Percentiles rank a stretch among this genome's conserved stretches.
phyloP scores from a whole-genome alignment of 2,113 vertebrate species.

The Melospiza melodia region DNA sequence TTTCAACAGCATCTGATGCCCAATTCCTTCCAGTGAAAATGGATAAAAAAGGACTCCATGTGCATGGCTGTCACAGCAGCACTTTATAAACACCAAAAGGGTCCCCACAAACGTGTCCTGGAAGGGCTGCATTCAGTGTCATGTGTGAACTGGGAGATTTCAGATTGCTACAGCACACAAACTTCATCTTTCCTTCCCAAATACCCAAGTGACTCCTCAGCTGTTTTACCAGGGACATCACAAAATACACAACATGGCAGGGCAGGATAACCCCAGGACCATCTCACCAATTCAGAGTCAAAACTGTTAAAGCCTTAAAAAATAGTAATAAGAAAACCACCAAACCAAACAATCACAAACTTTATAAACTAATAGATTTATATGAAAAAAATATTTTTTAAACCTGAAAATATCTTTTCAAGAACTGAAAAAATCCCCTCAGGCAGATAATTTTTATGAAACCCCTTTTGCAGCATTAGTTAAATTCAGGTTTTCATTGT shows the following conservation, averaged over 20 bases:
- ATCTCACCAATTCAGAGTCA: neutral
- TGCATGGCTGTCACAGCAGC: neutral
- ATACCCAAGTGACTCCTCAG: conserved; percentile 58
- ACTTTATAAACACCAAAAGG: neutral
- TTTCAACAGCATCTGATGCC: neutral
- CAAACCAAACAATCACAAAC: neutral
- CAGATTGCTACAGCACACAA: neutral
- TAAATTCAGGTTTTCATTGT: rapidly evolving
- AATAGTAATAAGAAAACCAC: neutral
- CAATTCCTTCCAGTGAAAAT: neutral
- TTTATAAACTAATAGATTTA: neutral
- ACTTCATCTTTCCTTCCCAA: conserved; percentile 72
- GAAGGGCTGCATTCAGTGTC: neutral
- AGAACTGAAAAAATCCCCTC: neutral
- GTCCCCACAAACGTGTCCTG: neutral
- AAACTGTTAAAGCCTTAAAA: neutral
- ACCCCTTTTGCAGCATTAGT: neutral
- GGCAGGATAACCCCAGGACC: neutral
- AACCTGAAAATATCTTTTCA: neutral
- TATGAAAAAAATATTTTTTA: neutral
- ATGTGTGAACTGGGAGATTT: neutral
- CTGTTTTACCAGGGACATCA: conserved; percentile 12
- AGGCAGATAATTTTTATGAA: neutral
- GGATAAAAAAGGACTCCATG: neutral
- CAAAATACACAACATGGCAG: neutral